A percentile compares a stretch with the other conserved stretches of the same genome.
Conservation (phyloP, 2,797 vertebrate species). For the Falco cherrug region DNA sequence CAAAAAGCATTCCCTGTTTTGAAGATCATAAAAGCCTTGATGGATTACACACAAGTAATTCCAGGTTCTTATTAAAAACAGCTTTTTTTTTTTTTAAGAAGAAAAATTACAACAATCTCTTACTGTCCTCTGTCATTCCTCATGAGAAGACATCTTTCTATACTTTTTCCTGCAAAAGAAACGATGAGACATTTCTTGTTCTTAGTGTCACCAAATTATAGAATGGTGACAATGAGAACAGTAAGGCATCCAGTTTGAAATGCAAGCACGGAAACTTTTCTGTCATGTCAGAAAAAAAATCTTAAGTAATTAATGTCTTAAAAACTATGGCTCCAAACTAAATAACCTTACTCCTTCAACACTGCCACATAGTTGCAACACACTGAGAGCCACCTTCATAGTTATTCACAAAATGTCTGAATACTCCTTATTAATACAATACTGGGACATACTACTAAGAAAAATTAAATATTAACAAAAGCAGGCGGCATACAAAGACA, state of each 20-base stretch:
- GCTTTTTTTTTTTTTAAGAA: neutral
- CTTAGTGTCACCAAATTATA: neutral
- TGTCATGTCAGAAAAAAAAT: neutral
- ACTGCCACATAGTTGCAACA: neutral
- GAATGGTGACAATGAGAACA: neutral
- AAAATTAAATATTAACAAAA: neutral
- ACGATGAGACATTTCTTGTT: neutral
- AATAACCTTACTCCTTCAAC: neutral
- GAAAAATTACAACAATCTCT: neutral
- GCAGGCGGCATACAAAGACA: neutral
- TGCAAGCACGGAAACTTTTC: neutral
- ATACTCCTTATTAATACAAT: neutral
- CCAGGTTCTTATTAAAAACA: conserved; percentile 40
- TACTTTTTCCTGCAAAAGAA: neutral
- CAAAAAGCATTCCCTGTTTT: conserved; percentile 42
- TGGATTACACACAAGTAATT: neutral
- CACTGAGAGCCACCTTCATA: neutral
- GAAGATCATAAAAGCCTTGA: conserved; percentile 46
- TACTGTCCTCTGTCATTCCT: neutral
- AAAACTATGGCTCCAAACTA: neutral
- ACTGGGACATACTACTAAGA: neutral
- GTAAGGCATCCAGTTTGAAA: neutral
- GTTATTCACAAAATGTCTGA: neutral
- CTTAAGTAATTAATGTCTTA: neutral
- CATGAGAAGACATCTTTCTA: neutral